A percentile compares a stretch with the other conserved stretches of the same genome.
Evolutionary conservation across 2,113 vertebrate species (phyloP).

Genomic region (Eubucco bourcierii): DNA sequence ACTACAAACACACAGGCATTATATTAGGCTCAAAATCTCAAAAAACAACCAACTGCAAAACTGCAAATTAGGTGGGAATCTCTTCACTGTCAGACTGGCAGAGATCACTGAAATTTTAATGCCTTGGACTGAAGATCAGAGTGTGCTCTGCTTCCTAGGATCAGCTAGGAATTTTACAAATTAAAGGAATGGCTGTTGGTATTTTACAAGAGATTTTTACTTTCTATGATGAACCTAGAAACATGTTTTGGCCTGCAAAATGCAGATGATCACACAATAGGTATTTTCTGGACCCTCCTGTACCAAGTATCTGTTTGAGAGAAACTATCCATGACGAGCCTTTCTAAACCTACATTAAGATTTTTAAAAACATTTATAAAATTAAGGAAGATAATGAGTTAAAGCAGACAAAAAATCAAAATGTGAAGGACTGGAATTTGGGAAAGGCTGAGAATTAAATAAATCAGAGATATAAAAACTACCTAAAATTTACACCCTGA

Average conservation of each 20-base stretch:
- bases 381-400: background rate
- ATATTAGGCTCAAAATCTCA: background rate
- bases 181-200: background rate
- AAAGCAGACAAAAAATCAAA: background rate
- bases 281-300: background rate
- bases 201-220: background rate
- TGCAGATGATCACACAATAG: background rate
- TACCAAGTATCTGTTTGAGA: background rate
- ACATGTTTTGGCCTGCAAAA: background rate
- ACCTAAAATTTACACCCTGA: background rate
- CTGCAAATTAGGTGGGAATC: background rate
- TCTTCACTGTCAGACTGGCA: background rate
- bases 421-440: background rate
- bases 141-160: background rate
- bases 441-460: background rate
- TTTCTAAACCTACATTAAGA: background rate
- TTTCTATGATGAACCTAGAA: background rate
- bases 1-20: background rate
- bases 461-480: background rate
- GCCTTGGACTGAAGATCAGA: background rate
- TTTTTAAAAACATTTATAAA: background rate
- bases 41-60: background rate
- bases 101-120: slow-evolving; percentile 2
- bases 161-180: background rate
- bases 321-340: background rate